Percentiles rank a stretch among this genome's conserved stretches.
Evolutionary conservation across 2,888 invertebrate species (phyloP).

Genomic region (Diachrysia chrysitis): DNA sequence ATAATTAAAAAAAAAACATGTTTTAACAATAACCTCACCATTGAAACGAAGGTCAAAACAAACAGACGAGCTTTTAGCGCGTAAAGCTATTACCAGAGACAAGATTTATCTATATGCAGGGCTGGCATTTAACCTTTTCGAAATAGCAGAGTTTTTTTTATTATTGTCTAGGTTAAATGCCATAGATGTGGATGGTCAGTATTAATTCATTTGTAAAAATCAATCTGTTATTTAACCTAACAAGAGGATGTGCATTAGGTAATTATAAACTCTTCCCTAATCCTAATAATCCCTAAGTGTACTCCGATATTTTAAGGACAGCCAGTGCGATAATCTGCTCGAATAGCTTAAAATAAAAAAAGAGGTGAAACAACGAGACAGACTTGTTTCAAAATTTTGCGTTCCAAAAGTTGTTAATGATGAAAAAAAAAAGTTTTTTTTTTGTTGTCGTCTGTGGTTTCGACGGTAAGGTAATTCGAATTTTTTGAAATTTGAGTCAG

Average conservation of each 20-base stretch:
- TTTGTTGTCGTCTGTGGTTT: too few species aligned
- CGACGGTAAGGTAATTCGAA: too few species aligned
- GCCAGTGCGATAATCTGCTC: too few species aligned
- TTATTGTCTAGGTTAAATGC: background rate
- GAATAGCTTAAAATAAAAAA: background rate
- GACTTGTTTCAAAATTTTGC: background rate
- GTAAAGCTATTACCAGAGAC: conserved; percentile 5
- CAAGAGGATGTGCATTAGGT: too few species aligned
- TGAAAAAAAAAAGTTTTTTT: background rate
- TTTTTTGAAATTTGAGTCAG: too few species aligned
- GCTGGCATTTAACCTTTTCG: conserved; percentile 6
- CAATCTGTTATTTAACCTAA: too few species aligned
- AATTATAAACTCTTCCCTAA: too few species aligned
- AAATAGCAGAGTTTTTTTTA: background rate
- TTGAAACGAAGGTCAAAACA: background rate
- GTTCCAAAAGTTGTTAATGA: background rate
- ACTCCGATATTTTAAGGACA: too few species aligned
- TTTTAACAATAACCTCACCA: too few species aligned
- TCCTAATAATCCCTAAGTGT: too few species aligned
- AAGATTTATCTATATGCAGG: conserved; percentile 19
- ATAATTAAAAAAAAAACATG: too few species aligned
- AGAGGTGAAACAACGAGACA: background rate
- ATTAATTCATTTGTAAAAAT: too few species aligned
- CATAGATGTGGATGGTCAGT: background rate
- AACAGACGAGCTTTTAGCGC: conserved; percentile 7